Evolutionary conservation across 2,888 invertebrate species (phyloP), one percentile per base, ranked within the genome.

Genomic region (Drosophila colorata): DNA sequence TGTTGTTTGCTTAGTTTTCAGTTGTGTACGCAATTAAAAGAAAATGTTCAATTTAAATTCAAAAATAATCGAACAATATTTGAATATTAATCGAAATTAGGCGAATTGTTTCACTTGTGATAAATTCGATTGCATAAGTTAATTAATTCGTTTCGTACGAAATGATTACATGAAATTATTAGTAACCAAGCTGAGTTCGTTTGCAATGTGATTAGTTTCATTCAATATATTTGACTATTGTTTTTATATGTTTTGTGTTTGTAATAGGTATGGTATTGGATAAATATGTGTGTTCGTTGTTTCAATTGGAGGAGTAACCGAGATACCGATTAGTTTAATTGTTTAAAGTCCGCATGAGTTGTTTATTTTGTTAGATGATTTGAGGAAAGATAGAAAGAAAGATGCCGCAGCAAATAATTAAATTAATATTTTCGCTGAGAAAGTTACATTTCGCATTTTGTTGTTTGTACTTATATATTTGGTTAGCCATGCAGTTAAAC

Each of bases 81-180:
- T 18, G n/a, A 31, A 38, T 37, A 56, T 37, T 33, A 41, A 47
- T 48, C 8, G 14, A 48, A 49, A 48, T 43, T 14, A 16, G 1
- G 11, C 1, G 1, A 38, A 46, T 51, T 35, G 37, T 47, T 35
- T 33, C 20, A 11, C 28, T 40, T 16, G 43, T 67, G 49, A 59
- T 65, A 57, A 77, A 63, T 75, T 67, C 48, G 70, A 37, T 28
- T n/a, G n/a, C 20, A 28, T 16, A 28, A 46, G 4, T 44, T 25
- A 53, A 38, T 49, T 9, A 55, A 43, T 65, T 59, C 33, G 25
- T 44, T 57, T 58, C 13, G 41, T 73, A 49, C 60, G 46, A 61
- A 70, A 52, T 44, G 72, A 82, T 91, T 87, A 92, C 91, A 92
- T 92, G 86, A 92, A 92, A 89, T 92, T 91, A 85, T 92, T 92